A percentile compares a stretch with the other conserved stretches of the same genome.
Evolutionary conservation across 2,113 vertebrate genomes (phyloP).

Genomic region (Vidua chalybeata): DNA sequence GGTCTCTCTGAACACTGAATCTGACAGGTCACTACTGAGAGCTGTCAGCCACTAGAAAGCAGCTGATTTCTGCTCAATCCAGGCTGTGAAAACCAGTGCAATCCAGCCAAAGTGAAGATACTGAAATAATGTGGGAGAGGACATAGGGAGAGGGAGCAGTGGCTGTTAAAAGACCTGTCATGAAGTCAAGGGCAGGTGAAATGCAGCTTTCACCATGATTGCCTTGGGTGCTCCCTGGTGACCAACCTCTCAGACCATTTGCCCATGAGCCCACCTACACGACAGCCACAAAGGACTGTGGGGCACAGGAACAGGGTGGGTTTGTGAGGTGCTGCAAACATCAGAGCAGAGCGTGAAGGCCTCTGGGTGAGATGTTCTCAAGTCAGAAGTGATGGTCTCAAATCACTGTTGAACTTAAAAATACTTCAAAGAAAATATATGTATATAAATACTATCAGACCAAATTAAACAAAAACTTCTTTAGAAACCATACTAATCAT

Average conservation of each 20-base stretch:
- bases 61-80: not conserved
- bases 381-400: not conserved
- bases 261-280: not conserved
- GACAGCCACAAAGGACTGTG: not conserved
- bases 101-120: not conserved
- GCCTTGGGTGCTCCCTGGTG: not conserved
- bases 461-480: not conserved
- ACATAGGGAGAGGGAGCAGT: not conserved
- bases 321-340: not conserved
- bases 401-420: not conserved
- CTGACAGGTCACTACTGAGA: not conserved
- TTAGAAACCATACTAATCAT: not conserved
- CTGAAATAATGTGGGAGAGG: not conserved
- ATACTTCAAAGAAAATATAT: not conserved
- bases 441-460: not conserved
- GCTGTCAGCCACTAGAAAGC: not conserved
- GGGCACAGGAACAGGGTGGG: not conserved
- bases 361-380: not conserved
- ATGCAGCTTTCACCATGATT: not conserved
- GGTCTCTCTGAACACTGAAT: not conserved
- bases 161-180: not conserved
- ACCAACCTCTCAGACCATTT: not conserved
- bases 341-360: not conserved
- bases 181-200: not conserved
- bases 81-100: not conserved